These are phyloP conservation scores for Amazona vittata DNA, from an alignment of 2,113 vertebrate species.

Conservation along the genomic window DNA sequence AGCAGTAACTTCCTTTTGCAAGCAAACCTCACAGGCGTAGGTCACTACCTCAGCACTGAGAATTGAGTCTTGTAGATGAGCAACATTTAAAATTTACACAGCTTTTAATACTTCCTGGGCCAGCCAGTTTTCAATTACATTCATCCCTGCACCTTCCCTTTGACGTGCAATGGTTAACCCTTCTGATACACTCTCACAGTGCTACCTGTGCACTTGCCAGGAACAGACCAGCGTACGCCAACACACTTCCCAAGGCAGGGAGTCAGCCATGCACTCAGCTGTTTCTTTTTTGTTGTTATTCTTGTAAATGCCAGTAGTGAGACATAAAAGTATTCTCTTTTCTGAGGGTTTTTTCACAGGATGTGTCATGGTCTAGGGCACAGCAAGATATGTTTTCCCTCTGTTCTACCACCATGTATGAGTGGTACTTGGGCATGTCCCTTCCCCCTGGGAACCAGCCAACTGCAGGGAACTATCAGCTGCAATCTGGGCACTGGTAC, in stretches of 20 bases:
- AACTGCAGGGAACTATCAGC: not conserved
- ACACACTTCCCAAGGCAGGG: not conserved
- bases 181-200: not conserved
- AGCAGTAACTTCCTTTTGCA: not conserved
- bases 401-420: not conserved
- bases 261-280: not conserved
- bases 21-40: not conserved
- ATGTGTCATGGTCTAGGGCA: not conserved
- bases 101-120: not conserved
- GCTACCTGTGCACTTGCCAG: not conserved
- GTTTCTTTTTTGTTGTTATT: not conserved
- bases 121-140: not conserved
- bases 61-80: not conserved
- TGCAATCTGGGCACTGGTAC: not conserved
- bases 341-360: rapidly evolving
- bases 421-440: not conserved
- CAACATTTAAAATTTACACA: not conserved
- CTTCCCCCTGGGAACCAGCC: not conserved
- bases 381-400: not conserved
- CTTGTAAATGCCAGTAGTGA: not conserved
- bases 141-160: not conserved
- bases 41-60: not conserved
- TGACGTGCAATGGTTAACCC: not conserved
- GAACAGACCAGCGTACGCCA: not conserved
- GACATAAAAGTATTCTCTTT: not conserved